phyloP scores from a whole-genome alignment of 2,888 invertebrate species.

The Sminthurinus aureus region DNA sequence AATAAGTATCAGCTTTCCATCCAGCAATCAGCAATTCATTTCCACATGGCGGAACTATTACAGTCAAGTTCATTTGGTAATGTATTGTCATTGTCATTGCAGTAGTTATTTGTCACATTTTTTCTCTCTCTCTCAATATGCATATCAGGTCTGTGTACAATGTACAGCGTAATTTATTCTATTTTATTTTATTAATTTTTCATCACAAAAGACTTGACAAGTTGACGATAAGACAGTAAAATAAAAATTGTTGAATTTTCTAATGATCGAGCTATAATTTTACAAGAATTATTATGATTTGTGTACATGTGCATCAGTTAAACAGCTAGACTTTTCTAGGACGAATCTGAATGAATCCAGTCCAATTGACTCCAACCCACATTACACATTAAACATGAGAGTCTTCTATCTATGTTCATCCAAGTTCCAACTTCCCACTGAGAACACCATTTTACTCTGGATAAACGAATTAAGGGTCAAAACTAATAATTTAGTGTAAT shows the following conservation, averaged over 20 bases:
- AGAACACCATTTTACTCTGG: background rate
- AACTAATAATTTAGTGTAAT: conserved; percentile 30
- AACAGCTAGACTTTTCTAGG: too few relatives aligned
- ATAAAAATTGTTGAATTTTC: background rate
- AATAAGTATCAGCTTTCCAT: background rate
- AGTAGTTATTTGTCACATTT: background rate
- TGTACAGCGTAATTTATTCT: background rate
- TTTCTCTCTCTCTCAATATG: background rate
- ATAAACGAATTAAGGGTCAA: conserved; percentile 13
- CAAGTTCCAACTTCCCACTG: background rate
- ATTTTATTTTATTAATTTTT: background rate
- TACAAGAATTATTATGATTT: too few relatives aligned
- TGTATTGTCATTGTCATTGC: background rate
- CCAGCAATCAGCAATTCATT: background rate
- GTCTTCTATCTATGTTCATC: background rate
- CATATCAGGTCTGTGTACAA: background rate
- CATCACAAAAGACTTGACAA: background rate
- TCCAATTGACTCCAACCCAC: background rate
- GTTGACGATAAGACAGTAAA: background rate
- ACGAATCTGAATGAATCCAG: background rate
- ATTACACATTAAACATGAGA: background rate
- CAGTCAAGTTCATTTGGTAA: too few relatives aligned
- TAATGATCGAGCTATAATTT: too few relatives aligned
- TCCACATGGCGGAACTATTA: too few relatives aligned
- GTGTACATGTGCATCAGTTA: too few relatives aligned